A percentile compares a stretch with the other conserved stretches of the same genome.
These are phyloP conservation scores for Lethenteron reissneri DNA, from an alignment of 2,113 vertebrate genomes.

Conservation along the genomic window DNA sequence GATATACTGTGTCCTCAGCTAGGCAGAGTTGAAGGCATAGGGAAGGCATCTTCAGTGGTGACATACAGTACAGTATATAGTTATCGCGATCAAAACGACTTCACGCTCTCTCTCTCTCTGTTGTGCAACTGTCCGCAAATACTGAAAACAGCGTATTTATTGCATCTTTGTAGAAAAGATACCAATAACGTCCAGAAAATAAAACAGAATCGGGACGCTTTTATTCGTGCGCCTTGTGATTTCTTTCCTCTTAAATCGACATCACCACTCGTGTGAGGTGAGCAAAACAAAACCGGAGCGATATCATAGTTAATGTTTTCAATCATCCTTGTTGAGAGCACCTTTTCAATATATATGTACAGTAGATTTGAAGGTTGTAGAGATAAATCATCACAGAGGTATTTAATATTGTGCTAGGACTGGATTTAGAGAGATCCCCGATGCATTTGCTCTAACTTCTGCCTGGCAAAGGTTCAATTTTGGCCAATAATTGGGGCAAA, in stretches of 20 bases:
- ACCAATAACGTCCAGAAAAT: background rate
- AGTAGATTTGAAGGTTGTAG: slow-evolving; percentile 1
- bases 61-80: background rate
- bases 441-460: too few relatives aligned
- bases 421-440: background rate
- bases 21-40: slow-evolving; percentile 2
- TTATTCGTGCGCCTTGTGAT: too few relatives aligned
- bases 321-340: slow-evolving; percentile 2
- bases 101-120: background rate
- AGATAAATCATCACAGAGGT: background rate
- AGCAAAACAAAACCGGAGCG: too few relatives aligned
- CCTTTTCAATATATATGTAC: background rate
- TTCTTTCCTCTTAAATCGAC: too few relatives aligned
- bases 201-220: too few relatives aligned
- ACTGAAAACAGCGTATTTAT: background rate
- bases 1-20: background rate
- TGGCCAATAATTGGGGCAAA: too few relatives aligned
- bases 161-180: slow-evolving; percentile 6
- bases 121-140: slow-evolving; percentile 3
- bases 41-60: slow-evolving; percentile 4
- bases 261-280: too few relatives aligned
- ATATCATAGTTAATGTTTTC: background rate
- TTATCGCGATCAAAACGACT: too few relatives aligned
- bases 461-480: too few relatives aligned
- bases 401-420: background rate